Percentiles rank a stretch among this genome's conserved stretches.
Conservation (phyloP, 2,797 vertebrate genomes). For the Pipistrellus nathusii region DNA sequence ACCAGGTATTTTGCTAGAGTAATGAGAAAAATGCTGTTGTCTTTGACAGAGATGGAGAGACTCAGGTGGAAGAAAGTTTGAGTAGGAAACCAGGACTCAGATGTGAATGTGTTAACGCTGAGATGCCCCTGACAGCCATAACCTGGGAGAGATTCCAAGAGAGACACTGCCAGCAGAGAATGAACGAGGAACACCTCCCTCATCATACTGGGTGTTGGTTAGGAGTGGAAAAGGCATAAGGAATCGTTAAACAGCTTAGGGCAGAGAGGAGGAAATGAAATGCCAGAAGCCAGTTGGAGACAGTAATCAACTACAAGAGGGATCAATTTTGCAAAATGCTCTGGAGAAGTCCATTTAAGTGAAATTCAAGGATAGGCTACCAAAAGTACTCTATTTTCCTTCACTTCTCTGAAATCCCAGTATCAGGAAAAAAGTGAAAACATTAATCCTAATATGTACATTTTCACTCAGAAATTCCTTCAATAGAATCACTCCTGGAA, state of each 20-base stretch:
- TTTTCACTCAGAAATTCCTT: background rate
- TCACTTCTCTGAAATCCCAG: background rate
- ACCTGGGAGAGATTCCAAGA: accelerated
- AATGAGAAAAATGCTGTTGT: background rate
- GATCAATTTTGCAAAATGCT: background rate
- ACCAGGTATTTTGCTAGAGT: background rate
- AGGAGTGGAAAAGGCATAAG: background rate
- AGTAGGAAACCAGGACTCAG: background rate
- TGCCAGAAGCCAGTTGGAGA: background rate
- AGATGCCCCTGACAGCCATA: background rate
- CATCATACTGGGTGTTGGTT: background rate
- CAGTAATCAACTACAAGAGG: background rate
- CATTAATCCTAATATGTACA: background rate
- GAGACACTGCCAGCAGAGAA: background rate
- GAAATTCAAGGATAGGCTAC: background rate
- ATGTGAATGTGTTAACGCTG: background rate
- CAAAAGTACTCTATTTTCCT: background rate
- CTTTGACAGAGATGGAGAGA: background rate
- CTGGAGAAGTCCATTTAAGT: background rate
- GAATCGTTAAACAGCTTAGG: background rate
- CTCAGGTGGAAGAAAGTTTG: background rate
- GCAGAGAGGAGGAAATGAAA: background rate
- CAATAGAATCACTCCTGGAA: background rate
- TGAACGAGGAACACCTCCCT: background rate
- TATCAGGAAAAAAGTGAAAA: background rate